Percentiles rank a stretch among this genome's conserved stretches.
phyloP scores from a whole-genome alignment of 2,797 vertebrate species.

The Anisognathus igniventris region DNA sequence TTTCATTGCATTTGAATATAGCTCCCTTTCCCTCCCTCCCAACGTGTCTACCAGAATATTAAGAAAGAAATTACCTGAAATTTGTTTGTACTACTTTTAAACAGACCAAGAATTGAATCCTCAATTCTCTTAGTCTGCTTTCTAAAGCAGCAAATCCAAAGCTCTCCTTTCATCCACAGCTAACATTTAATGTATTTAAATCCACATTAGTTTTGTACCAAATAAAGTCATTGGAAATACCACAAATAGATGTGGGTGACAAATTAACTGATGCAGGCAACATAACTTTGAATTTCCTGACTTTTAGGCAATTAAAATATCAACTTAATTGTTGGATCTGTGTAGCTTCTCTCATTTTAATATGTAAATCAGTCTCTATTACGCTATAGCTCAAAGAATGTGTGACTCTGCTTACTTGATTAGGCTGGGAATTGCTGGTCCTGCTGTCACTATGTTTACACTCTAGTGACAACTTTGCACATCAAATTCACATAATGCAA shows the following conservation, averaged over 20 bases:
- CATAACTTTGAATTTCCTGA: slow-evolving; percentile 47
- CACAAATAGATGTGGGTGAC: slow-evolving; percentile 23
- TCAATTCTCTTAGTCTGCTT: background rate
- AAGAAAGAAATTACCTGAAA: slow-evolving; percentile 15
- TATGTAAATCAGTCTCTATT: slow-evolving; percentile 66
- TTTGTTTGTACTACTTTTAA: background rate
- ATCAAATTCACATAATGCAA: slow-evolving; percentile 62
- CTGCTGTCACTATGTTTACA: slow-evolving; percentile 66
- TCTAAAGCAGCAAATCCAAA: background rate
- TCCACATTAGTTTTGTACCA: background rate
- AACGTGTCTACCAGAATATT: background rate
- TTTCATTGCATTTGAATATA: background rate
- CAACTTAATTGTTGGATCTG: slow-evolving; percentile 63
- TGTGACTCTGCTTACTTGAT: slow-evolving; percentile 67
- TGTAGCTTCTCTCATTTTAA: slow-evolving; percentile 59
- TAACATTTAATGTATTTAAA: background rate
- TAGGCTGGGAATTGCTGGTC: slow-evolving; percentile 66
- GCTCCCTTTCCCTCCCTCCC: background rate
- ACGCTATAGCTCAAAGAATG: slow-evolving; percentile 62
- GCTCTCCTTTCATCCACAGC: background rate
- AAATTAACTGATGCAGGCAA: slow-evolving; percentile 28
- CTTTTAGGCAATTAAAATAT: slow-evolving; percentile 68
- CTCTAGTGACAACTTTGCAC: slow-evolving; percentile 63
- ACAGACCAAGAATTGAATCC: background rate
- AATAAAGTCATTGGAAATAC: slow-evolving; percentile 15